Evolutionary conservation across 2,888 invertebrate species (phyloP).

Genomic region (Amiota communis): DNA sequence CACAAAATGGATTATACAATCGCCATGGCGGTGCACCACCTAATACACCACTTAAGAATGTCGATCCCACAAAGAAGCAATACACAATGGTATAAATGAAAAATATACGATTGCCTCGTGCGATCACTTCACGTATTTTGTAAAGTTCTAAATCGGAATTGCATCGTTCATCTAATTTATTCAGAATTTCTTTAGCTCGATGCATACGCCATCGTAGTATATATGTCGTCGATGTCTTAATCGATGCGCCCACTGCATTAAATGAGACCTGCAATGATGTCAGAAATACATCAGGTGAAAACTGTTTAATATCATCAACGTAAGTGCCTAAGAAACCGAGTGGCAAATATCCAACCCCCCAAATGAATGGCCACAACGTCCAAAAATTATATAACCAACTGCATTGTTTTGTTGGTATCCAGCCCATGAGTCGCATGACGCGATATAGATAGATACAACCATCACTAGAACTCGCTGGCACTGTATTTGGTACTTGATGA

Average conservation of each 20-base stretch:
- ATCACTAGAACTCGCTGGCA: conserved; percentile 43
- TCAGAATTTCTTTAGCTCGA: conserved; percentile 48
- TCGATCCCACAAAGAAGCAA: conserved; percentile 50
- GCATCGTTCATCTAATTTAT: conserved; percentile 54
- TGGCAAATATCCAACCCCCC: conserved; percentile 48
- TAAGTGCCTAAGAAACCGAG: conserved; percentile 53
- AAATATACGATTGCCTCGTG: conserved; percentile 49
- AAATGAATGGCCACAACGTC: conserved; percentile 44
- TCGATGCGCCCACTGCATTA: conserved; percentile 56
- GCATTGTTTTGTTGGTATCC: conserved; percentile 46
- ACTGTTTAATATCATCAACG: conserved; percentile 47
- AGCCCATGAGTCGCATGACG: conserved; percentile 51
- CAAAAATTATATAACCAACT: conserved; percentile 49
- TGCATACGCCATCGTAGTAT: conserved; percentile 50
- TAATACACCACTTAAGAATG: conserved; percentile 50
- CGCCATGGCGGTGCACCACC: conserved; percentile 58
- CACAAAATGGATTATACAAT: conserved; percentile 56
- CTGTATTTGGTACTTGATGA: conserved; percentile 44
- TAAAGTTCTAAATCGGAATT: conserved; percentile 45
- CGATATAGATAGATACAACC: conserved; percentile 54
- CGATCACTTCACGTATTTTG: conserved; percentile 51
- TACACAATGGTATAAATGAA: conserved; percentile 54
- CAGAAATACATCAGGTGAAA: conserved; percentile 55
- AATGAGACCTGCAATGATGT: conserved; percentile 60
- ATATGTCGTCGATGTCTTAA: conserved; percentile 52